phyloP scores from a whole-genome alignment of 2,888 invertebrate genomes.

The Lycaena phlaeas region DNA sequence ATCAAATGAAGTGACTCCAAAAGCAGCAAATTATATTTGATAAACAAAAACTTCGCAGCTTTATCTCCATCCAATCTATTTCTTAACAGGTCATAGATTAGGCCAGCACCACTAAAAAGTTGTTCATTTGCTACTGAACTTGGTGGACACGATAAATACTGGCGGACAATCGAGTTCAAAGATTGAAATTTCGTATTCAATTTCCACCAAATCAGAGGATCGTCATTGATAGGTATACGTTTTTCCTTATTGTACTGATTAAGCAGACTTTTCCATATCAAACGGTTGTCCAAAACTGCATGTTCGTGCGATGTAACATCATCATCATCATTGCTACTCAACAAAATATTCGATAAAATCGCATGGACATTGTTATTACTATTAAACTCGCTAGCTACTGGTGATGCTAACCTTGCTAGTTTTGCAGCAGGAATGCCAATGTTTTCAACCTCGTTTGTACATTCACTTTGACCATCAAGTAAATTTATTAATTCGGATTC shows the following conservation, averaged over 20 bases:
- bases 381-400: background rate
- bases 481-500: background rate
- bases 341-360: too few species aligned
- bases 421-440: background rate
- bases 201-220: slow-evolving; percentile 6
- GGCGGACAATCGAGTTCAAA: slow-evolving; percentile 19
- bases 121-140: slow-evolving; percentile 21
- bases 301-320: too few species aligned
- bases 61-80: slow-evolving; percentile 22
- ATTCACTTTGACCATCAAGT: background rate
- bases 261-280: background rate
- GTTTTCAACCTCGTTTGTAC: background rate
- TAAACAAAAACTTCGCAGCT: slow-evolving; percentile 22
- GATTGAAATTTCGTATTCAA: background rate
- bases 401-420: background rate
- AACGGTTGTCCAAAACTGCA: background rate
- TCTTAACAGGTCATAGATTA: slow-evolving; percentile 20
- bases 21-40: slow-evolving; percentile 20
- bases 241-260: slow-evolving; percentile 3
- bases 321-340: too few species aligned
- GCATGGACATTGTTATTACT: background rate
- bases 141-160: slow-evolving; percentile 22
- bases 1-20: slow-evolving; percentile 15
- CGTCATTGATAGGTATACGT: background rate
- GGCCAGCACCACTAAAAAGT: too few species aligned